Evolutionary conservation across 2,797 vertebrate species (phyloP).

Genomic region (Molossus alvarezi): DNA sequence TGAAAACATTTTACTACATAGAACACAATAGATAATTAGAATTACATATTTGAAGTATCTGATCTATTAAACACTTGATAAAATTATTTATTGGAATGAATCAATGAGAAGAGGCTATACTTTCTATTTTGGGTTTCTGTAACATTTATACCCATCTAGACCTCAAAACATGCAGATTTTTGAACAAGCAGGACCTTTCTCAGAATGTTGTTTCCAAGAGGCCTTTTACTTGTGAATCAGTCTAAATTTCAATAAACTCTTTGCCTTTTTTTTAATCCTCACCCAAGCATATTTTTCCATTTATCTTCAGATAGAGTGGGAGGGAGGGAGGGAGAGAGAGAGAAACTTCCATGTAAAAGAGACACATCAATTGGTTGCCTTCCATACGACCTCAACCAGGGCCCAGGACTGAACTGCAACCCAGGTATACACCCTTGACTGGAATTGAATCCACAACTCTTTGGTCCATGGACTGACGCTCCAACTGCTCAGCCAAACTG

Average conservation of each 20-base stretch:
- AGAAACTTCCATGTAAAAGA: too few relatives aligned
- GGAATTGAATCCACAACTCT: too few relatives aligned
- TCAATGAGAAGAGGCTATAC: background rate
- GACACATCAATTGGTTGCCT: too few relatives aligned
- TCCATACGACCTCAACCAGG: too few relatives aligned
- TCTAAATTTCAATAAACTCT: constrained; percentile 35
- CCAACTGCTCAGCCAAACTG: too few relatives aligned
- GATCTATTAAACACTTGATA: background rate
- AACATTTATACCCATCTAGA: background rate
- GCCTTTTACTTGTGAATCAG: background rate
- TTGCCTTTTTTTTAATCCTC: background rate
- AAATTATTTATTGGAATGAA: constrained; percentile 42
- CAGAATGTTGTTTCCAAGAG: background rate
- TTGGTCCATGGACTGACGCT: too few relatives aligned
- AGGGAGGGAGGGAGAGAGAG: too few relatives aligned
- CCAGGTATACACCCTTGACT: too few relatives aligned
- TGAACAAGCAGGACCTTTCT: background rate
- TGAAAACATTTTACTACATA: constrained; percentile 54
- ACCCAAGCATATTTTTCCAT: too few relatives aligned
- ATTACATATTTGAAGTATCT: constrained; percentile 36
- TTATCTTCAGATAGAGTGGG: too few relatives aligned
- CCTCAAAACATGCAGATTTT: background rate
- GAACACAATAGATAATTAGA: background rate
- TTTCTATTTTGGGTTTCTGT: background rate
- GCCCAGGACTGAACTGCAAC: too few relatives aligned